Conservation (phyloP, 2,113 vertebrate species). For the Brienomyrus longianalis region DNA sequence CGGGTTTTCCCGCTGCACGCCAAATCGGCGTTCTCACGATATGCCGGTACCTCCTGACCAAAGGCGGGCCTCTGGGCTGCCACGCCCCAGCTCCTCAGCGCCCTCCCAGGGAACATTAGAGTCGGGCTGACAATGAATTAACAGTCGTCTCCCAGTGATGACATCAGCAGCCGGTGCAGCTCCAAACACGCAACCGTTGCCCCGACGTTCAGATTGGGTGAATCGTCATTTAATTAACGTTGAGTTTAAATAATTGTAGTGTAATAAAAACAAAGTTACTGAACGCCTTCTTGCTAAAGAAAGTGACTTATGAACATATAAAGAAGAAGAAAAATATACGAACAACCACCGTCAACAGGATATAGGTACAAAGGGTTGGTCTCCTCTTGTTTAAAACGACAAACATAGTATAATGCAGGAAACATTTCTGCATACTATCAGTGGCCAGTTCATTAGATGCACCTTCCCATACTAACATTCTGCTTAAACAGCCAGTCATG, state of each 20-base stretch:
- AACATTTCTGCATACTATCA: background rate
- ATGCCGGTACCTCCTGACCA: background rate
- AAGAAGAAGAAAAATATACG: background rate
- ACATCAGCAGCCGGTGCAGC: background rate
- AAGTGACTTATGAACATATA: background rate
- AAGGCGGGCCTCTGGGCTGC: background rate
- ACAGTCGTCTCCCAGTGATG: background rate
- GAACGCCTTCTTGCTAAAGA: background rate
- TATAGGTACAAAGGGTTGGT: background rate
- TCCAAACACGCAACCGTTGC: background rate
- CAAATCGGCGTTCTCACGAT: background rate
- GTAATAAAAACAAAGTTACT: background rate
- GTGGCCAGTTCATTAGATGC: background rate
- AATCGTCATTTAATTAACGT: background rate
- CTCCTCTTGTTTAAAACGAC: constrained; percentile 4
- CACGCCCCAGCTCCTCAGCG: background rate
- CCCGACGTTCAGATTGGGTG: background rate
- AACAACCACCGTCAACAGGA: background rate
- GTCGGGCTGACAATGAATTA: constrained; percentile 1
- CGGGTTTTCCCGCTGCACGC: background rate
- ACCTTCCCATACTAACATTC: background rate
- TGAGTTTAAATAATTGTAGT: background rate
- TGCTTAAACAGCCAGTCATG: background rate
- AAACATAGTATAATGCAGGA: background rate
- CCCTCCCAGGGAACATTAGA: background rate